phyloP scores from a whole-genome alignment of 2,113 vertebrate species.

The Malurus melanocephalus region DNA sequence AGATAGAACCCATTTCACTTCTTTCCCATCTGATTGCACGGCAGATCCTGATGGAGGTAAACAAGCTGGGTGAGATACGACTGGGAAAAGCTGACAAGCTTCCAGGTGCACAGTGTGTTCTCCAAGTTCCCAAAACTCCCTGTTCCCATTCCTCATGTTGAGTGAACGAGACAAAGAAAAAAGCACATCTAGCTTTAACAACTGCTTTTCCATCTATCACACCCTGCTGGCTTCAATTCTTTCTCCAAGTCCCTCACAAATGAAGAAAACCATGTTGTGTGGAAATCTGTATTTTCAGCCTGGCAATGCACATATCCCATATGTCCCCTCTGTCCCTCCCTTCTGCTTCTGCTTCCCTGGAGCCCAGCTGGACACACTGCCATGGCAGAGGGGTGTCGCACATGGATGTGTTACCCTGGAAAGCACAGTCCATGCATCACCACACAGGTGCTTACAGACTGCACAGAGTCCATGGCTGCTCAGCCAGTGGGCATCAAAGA shows the following conservation, averaged over 20 bases:
- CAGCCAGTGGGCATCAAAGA: background rate
- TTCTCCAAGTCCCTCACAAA: background rate
- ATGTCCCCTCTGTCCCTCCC: background rate
- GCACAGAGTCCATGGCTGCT: accelerated
- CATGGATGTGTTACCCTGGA: too few relatives aligned
- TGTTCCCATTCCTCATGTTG: background rate
- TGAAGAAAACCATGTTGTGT: background rate
- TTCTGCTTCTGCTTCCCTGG: background rate
- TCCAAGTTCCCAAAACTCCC: background rate
- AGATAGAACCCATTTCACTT: background rate
- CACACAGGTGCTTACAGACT: background rate
- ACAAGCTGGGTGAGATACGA: background rate
- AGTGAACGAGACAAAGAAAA: background rate
- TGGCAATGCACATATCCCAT: background rate
- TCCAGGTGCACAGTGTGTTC: background rate
- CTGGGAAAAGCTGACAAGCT: background rate
- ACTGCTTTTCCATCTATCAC: background rate
- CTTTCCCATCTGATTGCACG: background rate
- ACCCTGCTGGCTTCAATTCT: background rate
- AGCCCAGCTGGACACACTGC: background rate
- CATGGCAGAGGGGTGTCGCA: background rate
- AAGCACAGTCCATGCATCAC: accelerated
- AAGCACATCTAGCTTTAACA: background rate
- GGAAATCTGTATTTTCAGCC: background rate
- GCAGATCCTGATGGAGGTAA: background rate